Evolutionary conservation across 2,888 invertebrate genomes (phyloP).

Genomic region (Machimus rusticus): DNA sequence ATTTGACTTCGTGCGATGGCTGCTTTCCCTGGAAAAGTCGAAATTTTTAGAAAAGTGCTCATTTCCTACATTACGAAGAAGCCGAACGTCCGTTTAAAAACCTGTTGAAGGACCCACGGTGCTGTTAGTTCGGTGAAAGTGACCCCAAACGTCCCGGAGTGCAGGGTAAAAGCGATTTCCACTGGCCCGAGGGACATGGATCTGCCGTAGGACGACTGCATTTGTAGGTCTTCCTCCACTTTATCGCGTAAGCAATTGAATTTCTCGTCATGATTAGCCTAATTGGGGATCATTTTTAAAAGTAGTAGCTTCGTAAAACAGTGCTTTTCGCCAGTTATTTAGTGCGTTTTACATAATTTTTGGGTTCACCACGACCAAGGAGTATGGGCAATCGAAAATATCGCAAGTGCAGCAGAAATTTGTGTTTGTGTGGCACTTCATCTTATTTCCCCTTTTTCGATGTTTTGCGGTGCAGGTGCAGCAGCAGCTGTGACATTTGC

Average conservation of each 20-base stretch:
- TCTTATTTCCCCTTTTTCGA: slow-evolving; percentile 6
- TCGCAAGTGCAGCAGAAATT: slow-evolving; percentile 18
- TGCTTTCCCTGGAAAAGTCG: slow-evolving; percentile 77
- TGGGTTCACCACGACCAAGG: background rate
- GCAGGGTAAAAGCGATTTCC: background rate
- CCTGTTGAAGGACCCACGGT: background rate
- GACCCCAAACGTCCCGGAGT: background rate
- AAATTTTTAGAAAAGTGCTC: slow-evolving; percentile 55
- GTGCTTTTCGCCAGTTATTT: background rate
- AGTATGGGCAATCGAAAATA: slow-evolving; percentile 2
- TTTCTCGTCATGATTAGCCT: background rate
- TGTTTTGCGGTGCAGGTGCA: background rate
- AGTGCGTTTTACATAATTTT: slow-evolving; percentile 2
- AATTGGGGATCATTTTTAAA: background rate
- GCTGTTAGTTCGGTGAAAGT: background rate
- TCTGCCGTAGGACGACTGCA: background rate
- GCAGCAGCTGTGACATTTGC: background rate
- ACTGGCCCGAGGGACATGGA: background rate
- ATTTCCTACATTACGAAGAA: slow-evolving; percentile 52
- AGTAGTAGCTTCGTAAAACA: background rate
- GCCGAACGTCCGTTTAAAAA: slow-evolving; percentile 59
- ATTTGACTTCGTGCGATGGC: slow-evolving; percentile 88
- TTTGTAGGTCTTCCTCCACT: background rate
- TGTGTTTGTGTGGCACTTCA: slow-evolving; percentile 32
- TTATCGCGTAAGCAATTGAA: background rate